Percentiles rank a stretch among this genome's conserved stretches.
These are phyloP conservation scores for Achlya flavicornis DNA, from an alignment of 2,888 invertebrate species.

Conservation along the genomic window DNA sequence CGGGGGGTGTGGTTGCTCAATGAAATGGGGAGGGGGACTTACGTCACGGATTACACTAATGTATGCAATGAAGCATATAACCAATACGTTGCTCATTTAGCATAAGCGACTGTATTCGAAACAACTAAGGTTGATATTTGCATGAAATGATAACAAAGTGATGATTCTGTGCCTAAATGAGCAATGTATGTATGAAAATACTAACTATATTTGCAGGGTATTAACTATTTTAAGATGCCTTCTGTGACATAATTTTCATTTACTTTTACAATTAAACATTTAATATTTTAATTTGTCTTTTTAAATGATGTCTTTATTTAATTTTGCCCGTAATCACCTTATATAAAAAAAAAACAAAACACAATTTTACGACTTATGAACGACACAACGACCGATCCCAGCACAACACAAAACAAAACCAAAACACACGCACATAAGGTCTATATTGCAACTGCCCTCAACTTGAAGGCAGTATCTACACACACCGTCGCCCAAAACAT, in stretches of 20 bases:
- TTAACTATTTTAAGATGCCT: conserved; percentile 43
- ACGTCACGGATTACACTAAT: conserved; percentile 63
- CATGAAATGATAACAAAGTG: conserved; percentile 17
- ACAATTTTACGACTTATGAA: conserved; percentile 5
- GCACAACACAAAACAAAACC: conserved; percentile 8
- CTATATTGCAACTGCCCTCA: not conserved
- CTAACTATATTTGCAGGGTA: conserved; percentile 52
- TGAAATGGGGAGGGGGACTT: conserved; percentile 41
- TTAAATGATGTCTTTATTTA: not conserved
- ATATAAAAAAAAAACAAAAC: conserved; percentile 2
- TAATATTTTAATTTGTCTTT: not conserved
- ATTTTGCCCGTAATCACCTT: not conserved
- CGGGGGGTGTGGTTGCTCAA: conserved; percentile 52
- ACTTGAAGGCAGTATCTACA: conserved; percentile 14
- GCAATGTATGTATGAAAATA: conserved; percentile 56
- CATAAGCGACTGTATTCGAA: conserved; percentile 15
- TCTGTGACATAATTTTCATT: conserved; percentile 44
- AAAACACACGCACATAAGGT: conserved; percentile 6
- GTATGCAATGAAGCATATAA: conserved; percentile 65
- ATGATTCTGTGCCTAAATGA: conserved; percentile 52
- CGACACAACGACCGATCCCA: conserved; percentile 7
- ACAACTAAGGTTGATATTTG: conserved; percentile 19
- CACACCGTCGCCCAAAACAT: conserved; percentile 22
- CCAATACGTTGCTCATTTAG: conserved; percentile 63
- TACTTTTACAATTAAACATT: not conserved